Evolutionary conservation across 1,140 invertebrate genomes (phyloP).

Genomic region (Hesperophylax magnus): DNA sequence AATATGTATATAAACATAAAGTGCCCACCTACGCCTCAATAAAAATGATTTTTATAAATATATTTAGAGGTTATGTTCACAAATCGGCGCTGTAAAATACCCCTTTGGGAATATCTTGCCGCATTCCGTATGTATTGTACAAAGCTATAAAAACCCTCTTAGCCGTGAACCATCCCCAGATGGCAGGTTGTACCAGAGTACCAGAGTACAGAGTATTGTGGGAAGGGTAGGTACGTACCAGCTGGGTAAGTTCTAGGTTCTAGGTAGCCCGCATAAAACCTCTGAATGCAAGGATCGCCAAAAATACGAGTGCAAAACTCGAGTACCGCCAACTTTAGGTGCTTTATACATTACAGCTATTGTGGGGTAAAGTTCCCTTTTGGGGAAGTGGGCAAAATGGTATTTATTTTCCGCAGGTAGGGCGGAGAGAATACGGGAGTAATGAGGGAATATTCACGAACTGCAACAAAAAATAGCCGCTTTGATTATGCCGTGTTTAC

Average conservation of each 20-base stretch:
- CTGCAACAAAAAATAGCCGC: constrained; percentile 3
- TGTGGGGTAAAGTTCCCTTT: constrained; percentile 12
- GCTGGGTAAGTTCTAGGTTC: not conserved
- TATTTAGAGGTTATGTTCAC: too few relatives aligned
- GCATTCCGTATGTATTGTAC: too few relatives aligned
- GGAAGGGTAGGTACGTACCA: too few relatives aligned
- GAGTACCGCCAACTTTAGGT: constrained; percentile 10
- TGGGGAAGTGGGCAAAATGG: not conserved
- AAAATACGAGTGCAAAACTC: constrained; percentile 52
- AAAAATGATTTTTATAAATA: too few relatives aligned
- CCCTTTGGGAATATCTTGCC: too few relatives aligned
- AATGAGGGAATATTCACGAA: constrained; percentile 45
- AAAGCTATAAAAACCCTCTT: too few relatives aligned
- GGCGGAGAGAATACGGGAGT: constrained; percentile 46
- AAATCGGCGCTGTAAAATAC: too few relatives aligned
- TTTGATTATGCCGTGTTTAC: constrained; percentile 24
- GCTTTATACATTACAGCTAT: constrained; percentile 22
- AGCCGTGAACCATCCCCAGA: too few relatives aligned
- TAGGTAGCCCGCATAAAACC: constrained; percentile 50
- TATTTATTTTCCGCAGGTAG: constrained; percentile 48
- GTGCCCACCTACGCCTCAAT: too few relatives aligned
- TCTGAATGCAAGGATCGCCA: constrained; percentile 44
- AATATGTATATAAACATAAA: too few relatives aligned
- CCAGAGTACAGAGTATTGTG: too few relatives aligned
- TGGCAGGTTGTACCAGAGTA: too few relatives aligned